A percentile compares a stretch with the other conserved stretches of the same genome.
phyloP scores from a whole-genome alignment of 2,797 vertebrate genomes.

The Lepilemur septentrionalis region DNA sequence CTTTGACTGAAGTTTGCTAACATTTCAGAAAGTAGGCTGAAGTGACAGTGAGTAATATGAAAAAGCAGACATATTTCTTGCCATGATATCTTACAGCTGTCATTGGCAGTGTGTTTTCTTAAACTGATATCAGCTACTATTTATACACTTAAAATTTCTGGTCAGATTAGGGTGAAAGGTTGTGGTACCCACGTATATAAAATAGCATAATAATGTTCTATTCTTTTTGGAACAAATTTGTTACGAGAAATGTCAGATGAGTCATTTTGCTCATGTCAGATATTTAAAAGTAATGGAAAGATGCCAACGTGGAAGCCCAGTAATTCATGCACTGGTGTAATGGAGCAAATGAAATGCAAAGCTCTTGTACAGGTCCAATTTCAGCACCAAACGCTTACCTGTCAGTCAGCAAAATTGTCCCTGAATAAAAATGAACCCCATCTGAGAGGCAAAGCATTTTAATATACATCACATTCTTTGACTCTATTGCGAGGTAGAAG shows the following conservation, averaged over 20 bases:
- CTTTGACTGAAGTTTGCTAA: constrained; percentile 67
- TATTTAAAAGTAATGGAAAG: constrained; percentile 89
- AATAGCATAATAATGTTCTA: constrained; percentile 89
- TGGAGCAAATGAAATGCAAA: constrained; percentile 92
- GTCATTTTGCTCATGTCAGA: constrained; percentile 88
- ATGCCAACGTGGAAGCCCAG: constrained; percentile 87
- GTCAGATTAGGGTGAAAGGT: constrained; percentile 86
- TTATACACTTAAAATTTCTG: constrained; percentile 87
- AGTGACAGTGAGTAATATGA: constrained; percentile 59
- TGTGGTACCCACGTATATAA: constrained; percentile 84
- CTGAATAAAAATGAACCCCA: constrained; percentile 87
- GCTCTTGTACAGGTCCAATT: constrained; percentile 88
- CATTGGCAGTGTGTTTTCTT: constrained; percentile 47
- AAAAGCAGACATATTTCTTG: constrained; percentile 71
- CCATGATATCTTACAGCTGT: constrained; percentile 72
- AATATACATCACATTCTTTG: constrained; percentile 92
- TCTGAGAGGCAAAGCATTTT: constrained; percentile 87
- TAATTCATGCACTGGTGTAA: constrained; percentile 91
- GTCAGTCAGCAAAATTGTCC: constrained; percentile 91
- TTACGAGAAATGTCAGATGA: constrained; percentile 89
- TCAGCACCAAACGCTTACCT: constrained; percentile 87
- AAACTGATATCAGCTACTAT: constrained; percentile 81
- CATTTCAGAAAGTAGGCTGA: constrained; percentile 70
- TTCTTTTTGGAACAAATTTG: constrained; percentile 90
- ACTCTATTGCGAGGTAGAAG: constrained; percentile 83